Evolutionary conservation across 2,888 invertebrate genomes (phyloP).

Genomic region (Cybosia mesomella): DNA sequence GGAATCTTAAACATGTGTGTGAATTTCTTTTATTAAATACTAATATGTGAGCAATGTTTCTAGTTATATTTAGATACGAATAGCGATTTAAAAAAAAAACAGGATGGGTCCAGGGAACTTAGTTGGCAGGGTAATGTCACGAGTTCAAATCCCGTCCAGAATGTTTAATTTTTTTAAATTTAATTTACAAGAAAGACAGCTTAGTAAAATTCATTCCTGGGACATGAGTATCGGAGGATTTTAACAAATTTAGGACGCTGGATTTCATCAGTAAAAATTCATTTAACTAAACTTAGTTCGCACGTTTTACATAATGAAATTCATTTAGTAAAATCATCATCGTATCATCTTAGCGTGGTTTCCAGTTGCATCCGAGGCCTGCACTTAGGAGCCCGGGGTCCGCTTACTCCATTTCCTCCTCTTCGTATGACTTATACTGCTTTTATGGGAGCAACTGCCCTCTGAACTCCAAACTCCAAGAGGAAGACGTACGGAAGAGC

Average conservation of each 20-base stretch:
- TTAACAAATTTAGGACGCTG: neutral
- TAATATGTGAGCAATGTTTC: neutral
- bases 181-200: neutral
- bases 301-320: neutral
- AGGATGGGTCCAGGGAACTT: too few relatives aligned
- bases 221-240: too few relatives aligned
- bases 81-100: neutral
- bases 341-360: too few relatives aligned
- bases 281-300: neutral
- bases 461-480: too few relatives aligned
- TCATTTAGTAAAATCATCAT: too few relatives aligned
- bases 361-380: too few relatives aligned
- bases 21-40: slow-evolving; percentile 1
- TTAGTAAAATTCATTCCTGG: neutral
- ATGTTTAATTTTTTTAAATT: neutral
- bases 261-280: neutral
- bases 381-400: too few relatives aligned
- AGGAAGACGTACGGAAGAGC: too few relatives aligned
- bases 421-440: too few relatives aligned
- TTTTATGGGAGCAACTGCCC: too few relatives aligned
- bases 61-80: neutral
- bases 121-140: neutral
- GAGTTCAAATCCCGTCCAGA: too few relatives aligned
- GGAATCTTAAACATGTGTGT: slow-evolving; percentile 11
- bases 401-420: too few relatives aligned